Conservation (phyloP, 2,113 vertebrate genomes). For the Opisthocomus hoazin region DNA sequence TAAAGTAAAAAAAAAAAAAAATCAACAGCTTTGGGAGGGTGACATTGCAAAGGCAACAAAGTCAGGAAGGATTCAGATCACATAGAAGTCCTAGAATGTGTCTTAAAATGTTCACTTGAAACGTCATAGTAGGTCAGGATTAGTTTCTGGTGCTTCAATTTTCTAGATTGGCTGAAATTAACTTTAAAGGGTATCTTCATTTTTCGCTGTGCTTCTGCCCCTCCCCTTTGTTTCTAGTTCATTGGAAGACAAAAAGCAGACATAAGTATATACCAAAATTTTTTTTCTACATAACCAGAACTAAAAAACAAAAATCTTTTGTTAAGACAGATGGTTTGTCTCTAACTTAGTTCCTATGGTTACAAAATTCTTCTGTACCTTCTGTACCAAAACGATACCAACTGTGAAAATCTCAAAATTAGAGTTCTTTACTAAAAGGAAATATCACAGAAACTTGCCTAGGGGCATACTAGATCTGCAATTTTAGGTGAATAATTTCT, state of each 20-base stretch:
- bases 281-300: neutral
- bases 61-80: neutral
- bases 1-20: neutral
- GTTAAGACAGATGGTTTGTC: constrained; percentile 15
- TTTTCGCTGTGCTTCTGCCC: neutral
- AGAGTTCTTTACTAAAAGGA: neutral
- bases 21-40: neutral
- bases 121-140: neutral
- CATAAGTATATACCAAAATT: neutral
- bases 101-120: neutral
- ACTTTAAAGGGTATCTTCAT: neutral
- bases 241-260: neutral
- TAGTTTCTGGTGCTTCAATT: neutral
- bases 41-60: neutral
- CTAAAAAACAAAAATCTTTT: neutral
- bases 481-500: neutral
- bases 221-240: neutral
- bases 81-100: accelerated
- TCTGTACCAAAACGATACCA: neutral
- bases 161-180: neutral
- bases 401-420: constrained; percentile 3
- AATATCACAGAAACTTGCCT: neutral
- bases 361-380: neutral
- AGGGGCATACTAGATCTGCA: neutral
- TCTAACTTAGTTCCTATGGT: neutral